A percentile compares a stretch with the other conserved stretches of the same genome.
Conservation (phyloP, 2,113 vertebrate species). For the Catharus minimus region DNA sequence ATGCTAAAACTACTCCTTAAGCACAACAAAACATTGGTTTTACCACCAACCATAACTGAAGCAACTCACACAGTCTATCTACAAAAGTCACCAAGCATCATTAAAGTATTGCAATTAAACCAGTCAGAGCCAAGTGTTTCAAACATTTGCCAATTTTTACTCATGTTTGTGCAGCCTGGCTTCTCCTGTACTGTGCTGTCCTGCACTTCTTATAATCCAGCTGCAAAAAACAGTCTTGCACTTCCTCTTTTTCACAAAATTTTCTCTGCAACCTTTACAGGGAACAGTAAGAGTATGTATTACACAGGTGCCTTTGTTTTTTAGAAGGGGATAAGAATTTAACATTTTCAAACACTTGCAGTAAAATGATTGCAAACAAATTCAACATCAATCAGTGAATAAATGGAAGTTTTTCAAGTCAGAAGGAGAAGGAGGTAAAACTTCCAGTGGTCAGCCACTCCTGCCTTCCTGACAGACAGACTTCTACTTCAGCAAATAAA, state of each 20-base stretch:
- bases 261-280: background rate
- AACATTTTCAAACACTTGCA: background rate
- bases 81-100: background rate
- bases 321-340: background rate
- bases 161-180: background rate
- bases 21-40: background rate
- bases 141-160: background rate
- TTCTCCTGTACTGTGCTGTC: background rate
- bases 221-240: background rate
- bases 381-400: background rate
- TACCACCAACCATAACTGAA: background rate
- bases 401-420: background rate
- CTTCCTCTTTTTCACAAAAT: background rate
- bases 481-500: background rate
- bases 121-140: background rate
- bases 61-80: background rate
- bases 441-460: background rate
- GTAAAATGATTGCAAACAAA: background rate
- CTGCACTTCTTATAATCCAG: background rate
- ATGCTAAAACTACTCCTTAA: background rate
- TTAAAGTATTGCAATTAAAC: background rate
- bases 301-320: background rate
- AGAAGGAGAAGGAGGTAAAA: rapidly evolving
- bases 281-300: background rate
- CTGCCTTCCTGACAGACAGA: background rate